phyloP scores from a whole-genome alignment of 2,113 vertebrate genomes.

The Tragelaphus scriptus region DNA sequence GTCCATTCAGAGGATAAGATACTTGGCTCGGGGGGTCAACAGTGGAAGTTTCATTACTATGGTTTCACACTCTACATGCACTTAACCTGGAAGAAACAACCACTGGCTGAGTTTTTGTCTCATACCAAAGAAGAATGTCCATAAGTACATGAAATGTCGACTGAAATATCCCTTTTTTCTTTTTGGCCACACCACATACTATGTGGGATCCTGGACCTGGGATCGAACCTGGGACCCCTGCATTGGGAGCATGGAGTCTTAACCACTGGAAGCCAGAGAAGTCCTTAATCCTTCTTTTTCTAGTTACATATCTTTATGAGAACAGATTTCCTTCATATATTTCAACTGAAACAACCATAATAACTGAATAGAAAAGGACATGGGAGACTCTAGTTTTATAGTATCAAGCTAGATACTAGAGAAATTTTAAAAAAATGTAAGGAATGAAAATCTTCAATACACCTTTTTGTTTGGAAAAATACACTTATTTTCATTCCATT shows the following conservation, averaged over 20 bases:
- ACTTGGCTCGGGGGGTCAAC: not conserved
- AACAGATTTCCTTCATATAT: not conserved
- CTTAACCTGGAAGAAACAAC: not conserved
- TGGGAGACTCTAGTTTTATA: not conserved
- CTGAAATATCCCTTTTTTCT: not conserved
- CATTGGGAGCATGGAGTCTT: not conserved
- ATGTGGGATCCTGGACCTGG: not conserved
- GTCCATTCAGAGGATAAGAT: not conserved
- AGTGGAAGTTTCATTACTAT: not conserved
- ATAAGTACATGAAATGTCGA: not conserved
- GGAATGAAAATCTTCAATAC: not conserved
- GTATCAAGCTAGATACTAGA: not conserved
- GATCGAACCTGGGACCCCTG: not conserved
- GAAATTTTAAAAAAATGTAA: not conserved
- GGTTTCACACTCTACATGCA: not conserved
- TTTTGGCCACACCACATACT: not conserved
- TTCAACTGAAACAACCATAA: not conserved
- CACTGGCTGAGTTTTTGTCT: not conserved
- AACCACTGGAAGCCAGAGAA: not conserved
- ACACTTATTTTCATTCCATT: not conserved
- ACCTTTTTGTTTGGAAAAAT: constrained; percentile 28
- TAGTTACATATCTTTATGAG: not conserved
- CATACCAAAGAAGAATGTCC: not conserved
- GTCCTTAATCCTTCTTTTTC: not conserved
- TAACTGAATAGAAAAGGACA: not conserved